Percentiles rank a stretch among this genome's conserved stretches.
phyloP scores from a whole-genome alignment of 92 coral and sea anemone genomes.

The Actinernus sp. region DNA sequence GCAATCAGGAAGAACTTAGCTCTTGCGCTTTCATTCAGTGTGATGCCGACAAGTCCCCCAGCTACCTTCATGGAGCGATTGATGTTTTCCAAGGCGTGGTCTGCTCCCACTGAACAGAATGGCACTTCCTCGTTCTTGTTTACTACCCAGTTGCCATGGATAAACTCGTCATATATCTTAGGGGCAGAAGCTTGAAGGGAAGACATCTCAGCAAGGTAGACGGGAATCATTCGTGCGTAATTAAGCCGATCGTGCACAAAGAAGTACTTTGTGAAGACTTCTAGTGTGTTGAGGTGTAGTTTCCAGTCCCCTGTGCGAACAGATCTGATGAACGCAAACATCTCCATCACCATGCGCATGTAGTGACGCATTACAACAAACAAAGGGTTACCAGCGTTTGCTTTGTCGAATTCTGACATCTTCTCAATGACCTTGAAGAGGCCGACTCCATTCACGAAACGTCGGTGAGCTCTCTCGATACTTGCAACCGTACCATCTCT shows the following conservation, averaged over 20 bases:
- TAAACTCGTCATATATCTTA: conserved; percentile 38
- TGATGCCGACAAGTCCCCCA: conserved; percentile 56
- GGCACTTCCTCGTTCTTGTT: conserved; percentile 57
- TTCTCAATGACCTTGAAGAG: conserved; percentile 26
- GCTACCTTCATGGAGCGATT: conserved; percentile 44
- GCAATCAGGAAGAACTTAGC: conserved; percentile 67
- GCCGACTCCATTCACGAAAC: conserved; percentile 21
- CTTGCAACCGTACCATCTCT: conserved; percentile 7
- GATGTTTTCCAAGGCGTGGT: conserved; percentile 51
- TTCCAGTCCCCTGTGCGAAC: conserved; percentile 61
- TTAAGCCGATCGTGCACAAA: conserved; percentile 65
- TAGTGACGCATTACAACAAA: conserved; percentile 40
- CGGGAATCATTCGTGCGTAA: conserved; percentile 56
- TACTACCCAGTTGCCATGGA: conserved; percentile 36
- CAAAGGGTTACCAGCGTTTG: conserved; percentile 13
- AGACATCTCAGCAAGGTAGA: conserved; percentile 63
- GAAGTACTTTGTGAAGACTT: conserved; percentile 55
- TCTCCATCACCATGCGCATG: conserved; percentile 64
- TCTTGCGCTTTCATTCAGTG: conserved; percentile 50
- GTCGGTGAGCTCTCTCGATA: conserved; percentile 5
- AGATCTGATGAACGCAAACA: conserved; percentile 44
- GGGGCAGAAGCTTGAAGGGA: conserved; percentile 29
- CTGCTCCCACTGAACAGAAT: conserved; percentile 68
- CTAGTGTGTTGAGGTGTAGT: conserved; percentile 43
- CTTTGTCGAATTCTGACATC: conserved; percentile 39